These are phyloP conservation scores for Paragorgia papillata DNA, from an alignment of 92 coral and sea anemone species.

Conservation along the genomic window DNA sequence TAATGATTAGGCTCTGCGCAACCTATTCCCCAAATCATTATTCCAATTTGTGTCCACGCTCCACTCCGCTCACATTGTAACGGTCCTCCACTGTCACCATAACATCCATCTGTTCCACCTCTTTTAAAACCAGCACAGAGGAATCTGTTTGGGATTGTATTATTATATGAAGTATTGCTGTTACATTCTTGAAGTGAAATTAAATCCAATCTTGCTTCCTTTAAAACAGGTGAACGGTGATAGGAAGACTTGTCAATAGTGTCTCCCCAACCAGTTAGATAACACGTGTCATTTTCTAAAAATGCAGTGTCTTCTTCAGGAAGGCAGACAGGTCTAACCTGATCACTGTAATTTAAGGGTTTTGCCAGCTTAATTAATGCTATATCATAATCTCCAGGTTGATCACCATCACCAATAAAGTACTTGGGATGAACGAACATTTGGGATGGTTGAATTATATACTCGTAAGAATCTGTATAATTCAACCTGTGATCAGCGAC, in stretches of 20 bases:
- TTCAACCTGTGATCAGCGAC: slow-evolving; percentile 73
- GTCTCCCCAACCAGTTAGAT: slow-evolving; percentile 92
- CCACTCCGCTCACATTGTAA: slow-evolving; percentile 79
- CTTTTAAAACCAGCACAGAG: slow-evolving; percentile 72
- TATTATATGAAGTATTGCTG: slow-evolving; percentile 61
- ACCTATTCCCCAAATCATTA: slow-evolving; percentile 87
- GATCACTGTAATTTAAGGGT: slow-evolving; percentile 54
- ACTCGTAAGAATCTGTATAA: slow-evolving; percentile 60
- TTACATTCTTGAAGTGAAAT: slow-evolving; percentile 62
- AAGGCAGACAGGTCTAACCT: slow-evolving; percentile 70
- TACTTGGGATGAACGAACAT: slow-evolving; percentile 57
- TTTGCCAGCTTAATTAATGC: slow-evolving; percentile 64
- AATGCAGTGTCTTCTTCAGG: slow-evolving; percentile 56
- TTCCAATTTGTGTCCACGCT: slow-evolving; percentile 75
- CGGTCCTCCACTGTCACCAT: slow-evolving; percentile 90
- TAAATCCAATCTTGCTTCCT: slow-evolving; percentile 64
- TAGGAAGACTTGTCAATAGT: slow-evolving; percentile 41
- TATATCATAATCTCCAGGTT: slow-evolving; percentile 60
- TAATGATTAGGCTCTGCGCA: slow-evolving; percentile 84
- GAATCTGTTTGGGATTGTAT: slow-evolving; percentile 53
- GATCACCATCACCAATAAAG: background rate
- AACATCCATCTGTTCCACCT: slow-evolving; percentile 76
- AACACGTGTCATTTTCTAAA: slow-evolving; percentile 63
- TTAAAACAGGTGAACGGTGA: slow-evolving; percentile 53
- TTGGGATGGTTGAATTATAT: slow-evolving; percentile 46